Evolutionary conservation across 2,888 invertebrate genomes (phyloP), one percentile per base, ranked within the genome.

Genomic region (Andrena trimmerana): DNA sequence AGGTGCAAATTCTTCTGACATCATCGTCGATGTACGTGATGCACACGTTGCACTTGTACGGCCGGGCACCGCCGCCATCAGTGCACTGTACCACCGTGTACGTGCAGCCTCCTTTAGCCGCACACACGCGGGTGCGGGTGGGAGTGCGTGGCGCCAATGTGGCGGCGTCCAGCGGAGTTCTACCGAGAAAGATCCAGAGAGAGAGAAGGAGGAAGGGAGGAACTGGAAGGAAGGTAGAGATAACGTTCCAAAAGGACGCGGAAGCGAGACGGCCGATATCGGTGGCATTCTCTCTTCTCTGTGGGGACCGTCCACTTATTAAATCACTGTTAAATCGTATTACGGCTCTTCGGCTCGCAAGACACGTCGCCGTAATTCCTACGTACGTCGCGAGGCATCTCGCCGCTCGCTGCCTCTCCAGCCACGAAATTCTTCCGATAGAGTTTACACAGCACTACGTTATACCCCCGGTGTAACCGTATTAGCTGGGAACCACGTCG

Each of bases 1-100:
- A 91, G 92, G 91, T 92, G 92, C 90, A 90, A 90, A 90, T 91
- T 90, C 91, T 87, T 89, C 89, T 88, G 90, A 90, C 91, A 89
- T 90, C 88, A 90, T 88, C 87, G 86, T 88, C 88, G 88, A 87
- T 83, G 87, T 86, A 84, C 84, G 86, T 71, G 83, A 85, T 83
- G 81, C 84, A 79, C 80, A 69, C 84, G 81, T 80, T 83, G 83
- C 85, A 86, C 81, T 86, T 86, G 83, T 75, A 62, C 69, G 79
- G 70, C 73, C 74, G 77, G 66, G 78, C 77, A 78, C 71, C 71
- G 73, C 82, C 68, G 60, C 74, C 62, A 81, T 67, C 84, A 57
- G 71, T 16, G 59, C 42, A 16, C 29, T 33, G 20, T 10, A 60
- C 42, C 36, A 6, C 62, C 1, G 66, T 36, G 20, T 79, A 78